A percentile compares a stretch with the other conserved stretches of the same genome.
These are phyloP conservation scores for Serranochromis macrocephalus DNA, from an alignment of 2,113 vertebrate genomes.

Conservation along the genomic window DNA sequence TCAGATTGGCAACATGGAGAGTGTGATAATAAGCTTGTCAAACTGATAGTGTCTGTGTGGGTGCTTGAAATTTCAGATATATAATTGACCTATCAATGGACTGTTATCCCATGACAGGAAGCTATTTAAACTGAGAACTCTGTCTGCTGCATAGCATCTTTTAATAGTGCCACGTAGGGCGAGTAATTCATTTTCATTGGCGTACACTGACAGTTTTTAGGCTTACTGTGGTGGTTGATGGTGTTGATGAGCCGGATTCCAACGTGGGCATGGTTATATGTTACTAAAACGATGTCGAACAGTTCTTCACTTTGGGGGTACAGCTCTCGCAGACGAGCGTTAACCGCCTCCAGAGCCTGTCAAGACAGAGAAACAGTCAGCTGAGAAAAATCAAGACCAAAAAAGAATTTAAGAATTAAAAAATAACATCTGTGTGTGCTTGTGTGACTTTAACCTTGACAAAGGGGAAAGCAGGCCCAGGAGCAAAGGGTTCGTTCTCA, in stretches of 20 bases:
- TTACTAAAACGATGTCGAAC: slow-evolving; percentile 94
- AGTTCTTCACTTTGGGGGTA: slow-evolving; percentile 91
- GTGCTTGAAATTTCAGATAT: background rate
- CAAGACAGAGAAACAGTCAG: background rate
- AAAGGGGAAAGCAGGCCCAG: slow-evolving; percentile 90
- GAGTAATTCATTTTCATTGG: background rate
- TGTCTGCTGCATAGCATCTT: background rate
- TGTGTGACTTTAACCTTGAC: slow-evolving; percentile 77
- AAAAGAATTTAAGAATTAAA: background rate
- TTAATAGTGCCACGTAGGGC: background rate
- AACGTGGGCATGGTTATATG: slow-evolving; percentile 96
- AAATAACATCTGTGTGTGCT: background rate
- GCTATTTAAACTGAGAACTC: background rate
- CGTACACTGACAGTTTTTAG: background rate
- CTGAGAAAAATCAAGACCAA: background rate
- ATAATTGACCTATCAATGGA: background rate
- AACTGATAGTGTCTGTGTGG: background rate
- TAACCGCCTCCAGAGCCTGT: slow-evolving; percentile 91
- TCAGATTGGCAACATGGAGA: background rate
- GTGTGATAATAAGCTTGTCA: background rate
- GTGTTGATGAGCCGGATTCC: slow-evolving; percentile 96
- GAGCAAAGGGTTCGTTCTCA: slow-evolving; percentile 88
- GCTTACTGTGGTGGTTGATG: slow-evolving; percentile 96
- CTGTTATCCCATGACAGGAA: background rate
- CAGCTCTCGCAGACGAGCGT: slow-evolving; percentile 77